Evolutionary conservation across 1,140 invertebrate species (phyloP), one percentile per base, ranked within the genome.

Genomic region (Teleogryllus occipitalis): DNA sequence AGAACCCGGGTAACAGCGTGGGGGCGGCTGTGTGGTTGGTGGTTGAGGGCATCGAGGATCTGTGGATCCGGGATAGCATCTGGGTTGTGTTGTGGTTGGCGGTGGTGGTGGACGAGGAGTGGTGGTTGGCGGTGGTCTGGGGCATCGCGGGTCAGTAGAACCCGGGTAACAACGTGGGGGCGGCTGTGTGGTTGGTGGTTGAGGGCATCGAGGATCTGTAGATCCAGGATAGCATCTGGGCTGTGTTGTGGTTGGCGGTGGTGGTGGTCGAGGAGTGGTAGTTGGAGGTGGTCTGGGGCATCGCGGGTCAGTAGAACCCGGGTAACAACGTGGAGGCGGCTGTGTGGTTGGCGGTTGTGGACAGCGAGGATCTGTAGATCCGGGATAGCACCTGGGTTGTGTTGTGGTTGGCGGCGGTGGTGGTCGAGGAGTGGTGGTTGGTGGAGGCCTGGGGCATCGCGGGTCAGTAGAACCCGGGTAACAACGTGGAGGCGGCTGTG

Each of bases 201-300:
- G 79, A 15, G 81, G 84, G 80, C 85, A 85, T 78, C 84, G 83
- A 10, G 84, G 84, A 81, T 85, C 83, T 8, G 81, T 82, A 0
- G 82, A 83, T 65, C 84, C 84, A 47, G 83, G 83, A 74, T 84
- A 84, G n/a, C n/a, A n/a, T n/a, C n/a, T n/a, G n/a, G n/a, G n/a
- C n/a, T n/a, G n/a, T n/a, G n/a, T n/a, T n/a, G n/a, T n/a, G n/a
- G 27, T 39, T 2, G 76, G 74, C 4, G 80, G 77, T 72, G 83
- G 83, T 72, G 83, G 80, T 21, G 81, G 77, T 47, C 86, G 49
- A 54, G 8, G 49, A 8, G 49, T 54, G 8, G 49, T 74, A 78
- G 76, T 75, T 79, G 49, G 82, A 12, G 84, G 82, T 0, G 87
- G 86, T 81, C 86, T 87, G 81, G 5, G 87, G 85, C 47, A 87